Base-by-base conservation (phyloP, 2,888 invertebrate genomes). In the Diaphora mendica region DNA sequence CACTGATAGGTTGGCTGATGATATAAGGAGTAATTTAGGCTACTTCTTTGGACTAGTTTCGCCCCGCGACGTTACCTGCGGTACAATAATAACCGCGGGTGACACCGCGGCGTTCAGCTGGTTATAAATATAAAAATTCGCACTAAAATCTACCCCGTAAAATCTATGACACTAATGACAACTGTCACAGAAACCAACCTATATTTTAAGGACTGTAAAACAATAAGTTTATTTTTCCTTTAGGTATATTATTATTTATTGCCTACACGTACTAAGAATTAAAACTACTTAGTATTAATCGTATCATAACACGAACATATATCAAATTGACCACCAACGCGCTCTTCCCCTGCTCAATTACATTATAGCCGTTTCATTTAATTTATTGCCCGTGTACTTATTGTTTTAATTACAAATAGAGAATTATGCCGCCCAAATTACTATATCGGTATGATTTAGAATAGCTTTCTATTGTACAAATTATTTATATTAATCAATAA, bases 351-450 rank as follows among this genome's bases (percentile, higher is more conserved):
- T 85, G 86, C 85, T 90, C 91, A 89, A 93, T 93, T 92, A 90
- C 88, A 87, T 71, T 79, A 81, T 84, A 82, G 91, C 91, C 91
- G 90, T 86, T 76, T 87, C 78, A 79, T 78, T 77, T 87, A 91
- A 94, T 94, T 94, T 94, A 94, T 94, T 79, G 84, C 87, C 72
- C 74, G 88, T 83, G 89, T 91, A 89, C 87, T 89, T 91, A 94
- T 94, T 94, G 94, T 94, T 94, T 94, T 94, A 94, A 94, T 94
- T 94, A 94, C 87, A 85, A 92, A 92, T 92, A 91, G 83, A 88
- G 91, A 92, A 92, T 94, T 93, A 91, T 93, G 84, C 88, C 94
- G 94, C 94, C 94, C 94, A 94, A 94, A 94, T 94, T 93, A 90
- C 92, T 90, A 89, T 92, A 93, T 92, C 91, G 88, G 87, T 87